Evolutionary conservation across 2,888 invertebrate species (phyloP).

Genomic region (Dryococelus australis): DNA sequence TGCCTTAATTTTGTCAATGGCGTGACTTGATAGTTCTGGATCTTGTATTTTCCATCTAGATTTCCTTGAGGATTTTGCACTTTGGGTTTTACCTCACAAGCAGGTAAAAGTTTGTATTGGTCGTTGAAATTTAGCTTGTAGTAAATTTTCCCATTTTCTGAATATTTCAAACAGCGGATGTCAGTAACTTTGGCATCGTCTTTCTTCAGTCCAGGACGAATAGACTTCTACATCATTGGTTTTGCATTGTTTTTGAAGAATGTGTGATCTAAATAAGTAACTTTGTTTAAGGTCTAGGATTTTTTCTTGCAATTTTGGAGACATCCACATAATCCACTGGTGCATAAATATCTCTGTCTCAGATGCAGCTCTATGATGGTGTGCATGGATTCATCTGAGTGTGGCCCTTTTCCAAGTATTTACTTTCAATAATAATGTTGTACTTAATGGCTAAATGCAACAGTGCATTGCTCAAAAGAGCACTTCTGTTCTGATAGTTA

Average conservation of each 20-base stretch:
- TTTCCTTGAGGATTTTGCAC: neutral
- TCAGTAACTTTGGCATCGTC: conserved; percentile 13
- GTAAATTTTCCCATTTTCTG: neutral
- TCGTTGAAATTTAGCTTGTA: too few relatives aligned
- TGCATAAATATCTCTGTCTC: neutral
- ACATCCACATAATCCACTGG: conserved; percentile 20
- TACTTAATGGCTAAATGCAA: neutral
- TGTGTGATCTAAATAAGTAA: neutral
- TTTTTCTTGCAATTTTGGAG: conserved; percentile 4
- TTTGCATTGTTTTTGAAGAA: neutral
- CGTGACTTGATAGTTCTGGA: neutral
- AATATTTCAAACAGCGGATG: conserved; percentile 18
- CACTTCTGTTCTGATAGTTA: conserved; percentile 21
- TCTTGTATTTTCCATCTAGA: conserved; percentile 12
- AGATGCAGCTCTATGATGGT: neutral
- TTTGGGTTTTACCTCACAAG: neutral
- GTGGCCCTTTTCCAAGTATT: conserved; percentile 24
- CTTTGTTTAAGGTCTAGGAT: neutral
- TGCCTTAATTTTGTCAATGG: too few relatives aligned
- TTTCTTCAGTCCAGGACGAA: too few relatives aligned
- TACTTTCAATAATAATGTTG: neutral
- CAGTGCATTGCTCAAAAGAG: conserved; percentile 24
- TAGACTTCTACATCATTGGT: conserved; percentile 20
- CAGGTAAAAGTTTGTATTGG: too few relatives aligned
- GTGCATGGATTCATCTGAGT: conserved; percentile 24